Conservation (phyloP, 2,113 vertebrate genomes). For the Heterotilapia buettikoferi region DNA sequence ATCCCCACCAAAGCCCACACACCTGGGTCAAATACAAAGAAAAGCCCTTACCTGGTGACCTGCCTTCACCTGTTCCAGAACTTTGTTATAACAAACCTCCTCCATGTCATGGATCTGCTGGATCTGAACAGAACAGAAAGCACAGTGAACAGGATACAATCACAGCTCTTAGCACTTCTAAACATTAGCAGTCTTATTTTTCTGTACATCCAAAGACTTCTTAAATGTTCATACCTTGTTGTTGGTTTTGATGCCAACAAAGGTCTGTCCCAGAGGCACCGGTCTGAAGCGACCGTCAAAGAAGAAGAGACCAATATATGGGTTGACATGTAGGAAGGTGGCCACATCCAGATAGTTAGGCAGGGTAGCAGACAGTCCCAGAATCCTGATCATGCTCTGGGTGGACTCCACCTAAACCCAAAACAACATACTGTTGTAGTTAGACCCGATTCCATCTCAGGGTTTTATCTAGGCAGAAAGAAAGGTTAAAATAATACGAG, state of each 20-base stretch:
- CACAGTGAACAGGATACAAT: neutral
- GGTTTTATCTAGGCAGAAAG: neutral
- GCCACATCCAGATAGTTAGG: constrained; percentile 97
- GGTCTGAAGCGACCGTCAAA: constrained; percentile 96
- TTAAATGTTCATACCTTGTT: constrained; percentile 79
- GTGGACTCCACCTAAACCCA: constrained; percentile 89
- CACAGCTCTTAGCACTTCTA: neutral
- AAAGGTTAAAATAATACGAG: neutral
- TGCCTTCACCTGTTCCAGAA: constrained; percentile 88
- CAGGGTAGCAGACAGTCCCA: constrained; percentile 94
- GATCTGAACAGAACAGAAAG: constrained; percentile 69
- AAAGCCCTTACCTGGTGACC: constrained; percentile 85
- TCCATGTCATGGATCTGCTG: constrained; percentile 95
- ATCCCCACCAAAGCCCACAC: neutral
- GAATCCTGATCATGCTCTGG: constrained; percentile 97
- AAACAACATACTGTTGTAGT: neutral
- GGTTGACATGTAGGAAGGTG: constrained; percentile 92
- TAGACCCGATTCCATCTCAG: neutral
- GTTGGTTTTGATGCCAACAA: constrained; percentile 88
- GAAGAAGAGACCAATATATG: constrained; percentile 93
- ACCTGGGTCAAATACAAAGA: neutral
- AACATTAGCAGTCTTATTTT: neutral
- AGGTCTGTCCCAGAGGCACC: constrained; percentile 92
- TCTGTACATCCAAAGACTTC: neutral
- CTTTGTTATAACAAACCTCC: constrained; percentile 94